Conservation (phyloP, 2,797 vertebrate genomes). For the Botia kubotai region DNA sequence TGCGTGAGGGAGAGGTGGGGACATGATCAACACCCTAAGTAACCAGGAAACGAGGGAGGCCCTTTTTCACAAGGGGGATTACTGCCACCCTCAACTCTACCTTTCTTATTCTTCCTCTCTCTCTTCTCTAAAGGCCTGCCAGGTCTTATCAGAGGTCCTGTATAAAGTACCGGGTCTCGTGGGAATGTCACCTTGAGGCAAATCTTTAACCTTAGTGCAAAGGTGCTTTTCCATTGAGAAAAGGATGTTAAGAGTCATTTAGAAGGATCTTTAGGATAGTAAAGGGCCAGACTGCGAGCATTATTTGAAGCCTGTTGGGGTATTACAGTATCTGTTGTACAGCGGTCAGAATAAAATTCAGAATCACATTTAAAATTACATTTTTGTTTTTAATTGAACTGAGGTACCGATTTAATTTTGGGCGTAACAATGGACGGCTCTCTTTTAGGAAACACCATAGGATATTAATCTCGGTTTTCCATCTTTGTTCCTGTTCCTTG, state of each 20-base stretch:
- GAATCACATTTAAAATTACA: not conserved
- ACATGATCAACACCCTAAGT: constrained; percentile 63
- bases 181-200: constrained; percentile 62
- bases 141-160: constrained; percentile 57
- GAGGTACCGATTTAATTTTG: no score
- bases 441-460: no score
- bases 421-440: no score
- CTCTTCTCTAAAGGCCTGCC: constrained; percentile 50
- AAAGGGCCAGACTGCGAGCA: not conserved
- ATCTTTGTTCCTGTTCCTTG: no score
- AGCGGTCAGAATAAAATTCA: not conserved
- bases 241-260: not conserved
- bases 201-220: constrained; percentile 42
- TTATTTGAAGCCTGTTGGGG: not conserved
- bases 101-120: constrained; percentile 39
- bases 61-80: constrained; percentile 63
- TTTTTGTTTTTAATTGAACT: no score
- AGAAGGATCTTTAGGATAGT: constrained; percentile 2
- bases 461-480: constrained; percentile 28
- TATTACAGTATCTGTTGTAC: not conserved
- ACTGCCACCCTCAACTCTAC: constrained; percentile 62
- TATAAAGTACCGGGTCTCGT: constrained; percentile 47
- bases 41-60: constrained; percentile 55
- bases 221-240: constrained; percentile 26
- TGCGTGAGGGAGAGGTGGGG: constrained; percentile 47